Base-by-base conservation (phyloP, 2,797 vertebrate genomes). In the Rhabdophis nuchalis region DNA sequence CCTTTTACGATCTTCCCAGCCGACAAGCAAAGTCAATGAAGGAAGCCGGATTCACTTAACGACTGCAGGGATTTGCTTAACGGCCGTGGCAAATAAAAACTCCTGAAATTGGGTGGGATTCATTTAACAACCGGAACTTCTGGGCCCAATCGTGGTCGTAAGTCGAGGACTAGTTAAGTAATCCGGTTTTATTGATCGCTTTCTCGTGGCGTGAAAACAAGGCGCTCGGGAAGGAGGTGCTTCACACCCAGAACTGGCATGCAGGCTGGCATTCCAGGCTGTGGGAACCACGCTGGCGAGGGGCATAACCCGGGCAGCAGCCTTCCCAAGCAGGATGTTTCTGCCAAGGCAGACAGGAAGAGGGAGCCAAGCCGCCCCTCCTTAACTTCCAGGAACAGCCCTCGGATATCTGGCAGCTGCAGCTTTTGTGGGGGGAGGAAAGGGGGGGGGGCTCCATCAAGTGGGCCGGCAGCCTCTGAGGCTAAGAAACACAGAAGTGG, bases 81-180 rank as follows among this genome's bases (percentile, higher is more conserved):
- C 12, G 1, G 13, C 61, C 4, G 1, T 7, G 29, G 4, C 13
- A 1, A 64, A n/a, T 64, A 27, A 27, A 27, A 60, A 9, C 13
- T n/a, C 29, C 2, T 6, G 13, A n/a, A n/a, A 14, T 14, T 0
- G 2, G 29, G 12, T 1, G 2, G 13, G 29, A 6, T 14, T n/a
- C 61, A 16, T 32, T 32, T 68, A 68, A 68, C n/a, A 32, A 16
- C 4, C 1, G n/a, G 61, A 16, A 36, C 36, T 72, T 36, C 6
- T 36, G 14, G 61, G 8, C 58, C 58, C 58, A 60, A 60, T 27
- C 9, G 25, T 60, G 58, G 58, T 60, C 9, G 5, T 68, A 16
- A 16, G 4, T 32, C 1, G n/a, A 32, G n/a, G 64, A 16, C n/a
- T 2, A 16, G 14, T 23, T 11, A 11, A 9, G 3, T 3, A 11